Conservation (phyloP, 2,888 invertebrate genomes). For the Carcina quercana region DNA sequence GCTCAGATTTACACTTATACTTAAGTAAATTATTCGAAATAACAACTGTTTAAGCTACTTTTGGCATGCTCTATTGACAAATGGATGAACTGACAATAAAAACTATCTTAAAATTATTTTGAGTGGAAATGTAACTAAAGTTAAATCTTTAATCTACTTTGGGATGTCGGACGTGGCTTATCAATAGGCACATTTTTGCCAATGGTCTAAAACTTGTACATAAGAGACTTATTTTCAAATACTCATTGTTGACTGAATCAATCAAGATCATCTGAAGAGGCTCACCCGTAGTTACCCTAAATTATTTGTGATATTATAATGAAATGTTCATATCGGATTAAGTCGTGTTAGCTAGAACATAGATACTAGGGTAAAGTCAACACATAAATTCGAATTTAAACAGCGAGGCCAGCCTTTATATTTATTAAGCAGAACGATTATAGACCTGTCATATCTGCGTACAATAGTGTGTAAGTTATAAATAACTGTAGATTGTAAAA, state of each 20-base stretch:
- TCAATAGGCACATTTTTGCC: too few relatives aligned
- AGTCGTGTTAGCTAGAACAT: constrained; percentile 20
- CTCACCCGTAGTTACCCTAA: constrained; percentile 62
- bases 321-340: constrained; percentile 37
- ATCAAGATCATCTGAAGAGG: constrained; percentile 40
- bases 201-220: too few relatives aligned
- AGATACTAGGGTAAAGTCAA: constrained; percentile 6
- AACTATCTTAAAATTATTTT: too few relatives aligned
- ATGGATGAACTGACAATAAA: too few relatives aligned
- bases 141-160: too few relatives aligned
- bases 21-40: too few relatives aligned
- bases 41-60: too few relatives aligned
- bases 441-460: constrained; percentile 35
- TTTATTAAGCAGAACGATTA: constrained; percentile 22
- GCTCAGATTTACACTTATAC: too few relatives aligned
- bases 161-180: too few relatives aligned
- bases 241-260: constrained; percentile 20
- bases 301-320: constrained; percentile 70
- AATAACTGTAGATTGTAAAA: constrained; percentile 62
- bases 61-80: too few relatives aligned
- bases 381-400: constrained; percentile 10
- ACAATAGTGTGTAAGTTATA: constrained; percentile 53
- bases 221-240: constrained; percentile 11
- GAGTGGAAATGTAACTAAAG: too few relatives aligned
- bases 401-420: constrained; percentile 23